These are phyloP conservation scores for Astyanax mexicanus DNA, from an alignment of 2,797 vertebrate genomes.

Conservation along the genomic window DNA sequence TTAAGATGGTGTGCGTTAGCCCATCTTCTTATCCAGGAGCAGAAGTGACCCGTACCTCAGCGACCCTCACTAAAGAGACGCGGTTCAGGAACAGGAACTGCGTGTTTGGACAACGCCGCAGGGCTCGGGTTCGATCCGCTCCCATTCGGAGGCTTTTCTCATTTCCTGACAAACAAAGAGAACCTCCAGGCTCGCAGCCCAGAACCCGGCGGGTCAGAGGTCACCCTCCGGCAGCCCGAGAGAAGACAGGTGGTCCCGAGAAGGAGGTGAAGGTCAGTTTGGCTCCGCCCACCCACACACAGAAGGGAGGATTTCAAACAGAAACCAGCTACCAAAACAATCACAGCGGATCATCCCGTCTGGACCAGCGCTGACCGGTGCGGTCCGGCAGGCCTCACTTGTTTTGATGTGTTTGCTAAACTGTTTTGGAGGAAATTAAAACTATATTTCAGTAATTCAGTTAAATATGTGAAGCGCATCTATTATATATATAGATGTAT, in stretches of 20 bases:
- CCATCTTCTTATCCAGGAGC: background rate
- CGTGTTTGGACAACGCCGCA: slow-evolving; percentile 7
- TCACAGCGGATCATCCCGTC: background rate
- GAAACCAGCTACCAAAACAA: slow-evolving; percentile 39
- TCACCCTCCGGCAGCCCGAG: slow-evolving; percentile 33
- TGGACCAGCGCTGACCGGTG: no score
- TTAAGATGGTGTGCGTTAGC: slow-evolving; percentile 1
- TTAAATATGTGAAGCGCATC: no score
- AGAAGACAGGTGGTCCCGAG: slow-evolving; percentile 30
- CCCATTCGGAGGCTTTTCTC: slow-evolving; percentile 26
- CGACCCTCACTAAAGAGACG: background rate
- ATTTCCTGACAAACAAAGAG: slow-evolving; percentile 38
- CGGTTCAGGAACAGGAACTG: background rate
- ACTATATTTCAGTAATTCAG: no score
- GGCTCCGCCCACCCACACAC: background rate
- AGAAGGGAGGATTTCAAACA: background rate
- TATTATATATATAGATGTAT: no score
- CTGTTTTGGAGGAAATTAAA: no score
- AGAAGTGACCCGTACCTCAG: slow-evolving; percentile 5
- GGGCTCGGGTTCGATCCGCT: slow-evolving; percentile 7
- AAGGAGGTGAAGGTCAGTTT: slow-evolving; percentile 4
- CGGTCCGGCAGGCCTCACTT: no score
- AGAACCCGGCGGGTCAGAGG: slow-evolving; percentile 23
- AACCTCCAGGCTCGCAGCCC: background rate
- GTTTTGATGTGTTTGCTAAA: no score